phyloP scores from a whole-genome alignment of 2,113 vertebrate genomes.

The Grantiella picta region DNA sequence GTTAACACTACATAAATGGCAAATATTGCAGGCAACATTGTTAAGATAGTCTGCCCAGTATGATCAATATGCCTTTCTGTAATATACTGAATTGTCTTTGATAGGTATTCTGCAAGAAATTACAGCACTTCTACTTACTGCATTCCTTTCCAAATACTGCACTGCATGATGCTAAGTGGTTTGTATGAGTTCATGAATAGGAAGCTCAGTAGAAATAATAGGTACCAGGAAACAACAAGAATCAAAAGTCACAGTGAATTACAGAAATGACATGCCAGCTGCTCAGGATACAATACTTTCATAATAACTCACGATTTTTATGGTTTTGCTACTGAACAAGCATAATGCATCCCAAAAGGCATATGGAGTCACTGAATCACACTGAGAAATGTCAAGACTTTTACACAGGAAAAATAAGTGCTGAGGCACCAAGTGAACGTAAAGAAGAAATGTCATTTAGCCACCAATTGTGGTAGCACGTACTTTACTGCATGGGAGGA shows the following conservation, averaged over 20 bases:
- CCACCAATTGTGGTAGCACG: not conserved
- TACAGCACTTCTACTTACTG: conserved; percentile 2
- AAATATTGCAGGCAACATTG: not conserved
- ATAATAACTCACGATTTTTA: conserved; percentile 46
- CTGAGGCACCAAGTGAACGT: not conserved
- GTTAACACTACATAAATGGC: not conserved
- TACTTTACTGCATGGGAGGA: conserved; percentile 11
- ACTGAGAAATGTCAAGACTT: conserved; percentile 40
- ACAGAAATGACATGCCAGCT: not conserved
- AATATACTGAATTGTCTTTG: not conserved
- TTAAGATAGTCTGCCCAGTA: not conserved
- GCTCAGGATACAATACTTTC: conserved; percentile 43
- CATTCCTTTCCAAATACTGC: conserved; percentile 30
- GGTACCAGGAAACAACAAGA: conserved; percentile 56
- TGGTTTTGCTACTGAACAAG: conserved; percentile 46
- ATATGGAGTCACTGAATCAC: conserved; percentile 23
- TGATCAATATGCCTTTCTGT: not conserved
- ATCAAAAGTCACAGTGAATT: conserved; percentile 58
- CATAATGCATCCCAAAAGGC: conserved; percentile 38
- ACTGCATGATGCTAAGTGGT: conserved; percentile 46
- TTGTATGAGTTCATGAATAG: conserved; percentile 44
- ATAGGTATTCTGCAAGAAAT: conserved; percentile 46
- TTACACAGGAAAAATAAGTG: conserved; percentile 9
- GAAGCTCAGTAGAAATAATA: conserved; percentile 59
- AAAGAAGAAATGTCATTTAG: conserved; percentile 47